These are phyloP conservation scores for Eupithecia subumbrata DNA, from an alignment of 2,888 invertebrate species.

Conservation along the genomic window DNA sequence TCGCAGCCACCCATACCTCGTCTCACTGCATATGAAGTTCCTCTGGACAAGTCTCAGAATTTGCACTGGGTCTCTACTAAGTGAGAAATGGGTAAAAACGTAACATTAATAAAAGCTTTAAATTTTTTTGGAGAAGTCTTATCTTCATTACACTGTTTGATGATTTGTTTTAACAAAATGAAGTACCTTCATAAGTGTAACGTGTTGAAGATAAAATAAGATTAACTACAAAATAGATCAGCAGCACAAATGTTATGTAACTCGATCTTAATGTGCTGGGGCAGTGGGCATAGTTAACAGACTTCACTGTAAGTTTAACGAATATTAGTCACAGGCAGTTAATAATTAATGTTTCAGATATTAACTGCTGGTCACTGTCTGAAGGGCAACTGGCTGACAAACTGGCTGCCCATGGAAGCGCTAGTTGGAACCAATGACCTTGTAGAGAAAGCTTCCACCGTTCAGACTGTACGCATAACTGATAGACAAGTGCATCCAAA, in stretches of 20 bases:
- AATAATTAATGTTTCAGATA: conserved; percentile 15
- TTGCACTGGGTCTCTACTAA: conserved; percentile 77
- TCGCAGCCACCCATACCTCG: conserved; percentile 74
- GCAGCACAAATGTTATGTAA: too few relatives aligned
- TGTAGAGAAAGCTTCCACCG: conserved; percentile 59
- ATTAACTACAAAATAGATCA: too few relatives aligned
- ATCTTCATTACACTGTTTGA: neutral
- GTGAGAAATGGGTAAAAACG: conserved; percentile 67
- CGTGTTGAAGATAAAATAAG: too few relatives aligned
- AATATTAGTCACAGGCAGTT: too few relatives aligned
- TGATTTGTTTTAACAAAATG: neutral
- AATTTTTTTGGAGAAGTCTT: neutral
- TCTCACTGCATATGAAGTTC: conserved; percentile 72
- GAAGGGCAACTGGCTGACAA: conserved; percentile 62
- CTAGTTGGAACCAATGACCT: conserved; percentile 75
- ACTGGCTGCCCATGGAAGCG: conserved; percentile 72
- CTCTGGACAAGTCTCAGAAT: conserved; percentile 67
- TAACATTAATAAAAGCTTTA: neutral
- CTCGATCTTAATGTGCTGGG: too few relatives aligned
- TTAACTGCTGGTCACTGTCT: conserved; percentile 79
- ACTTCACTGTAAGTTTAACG: too few relatives aligned
- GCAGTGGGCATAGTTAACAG: too few relatives aligned
- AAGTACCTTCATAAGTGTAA: neutral
- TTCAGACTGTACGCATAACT: conserved; percentile 65
- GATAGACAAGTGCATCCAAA: conserved; percentile 72